Evolutionary conservation across 92 coral and sea anemone species (phyloP), one percentile per base, ranked within the genome.

Genomic region (Phenganax marumi): DNA sequence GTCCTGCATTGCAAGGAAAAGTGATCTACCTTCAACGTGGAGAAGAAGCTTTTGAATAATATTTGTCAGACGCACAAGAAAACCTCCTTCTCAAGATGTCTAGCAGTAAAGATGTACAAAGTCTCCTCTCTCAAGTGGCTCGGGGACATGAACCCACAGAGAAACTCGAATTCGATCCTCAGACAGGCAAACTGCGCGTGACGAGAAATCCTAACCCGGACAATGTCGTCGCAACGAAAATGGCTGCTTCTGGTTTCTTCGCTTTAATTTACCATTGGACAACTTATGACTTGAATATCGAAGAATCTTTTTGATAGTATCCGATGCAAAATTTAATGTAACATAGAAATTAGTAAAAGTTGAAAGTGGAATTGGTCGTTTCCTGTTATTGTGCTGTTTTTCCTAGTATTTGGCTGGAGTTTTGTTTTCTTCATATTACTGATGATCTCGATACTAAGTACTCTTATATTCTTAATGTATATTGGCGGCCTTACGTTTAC

Each of bases 161-260:
- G 73, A 78, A 78, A 13, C 86, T 91, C 14, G 88, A 83, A 69
- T 93, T 93, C 39, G 92, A 93, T 80, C 97, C 96, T 5, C 70
- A 74, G 2, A 91, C 93, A 19, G 97, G 97, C 7, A 93, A 89
- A 75, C 88, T 93, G 43, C 86, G 82, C 72, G 90, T 91, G 17
- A 78, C 83, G 10, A 78, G 60, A 60, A 56, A 14, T 11, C 83
- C 83, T 9, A 78, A 78, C 52, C 83, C 83, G 0, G 83, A 78
- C 70, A 78, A 78, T 57, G 83, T 78, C 63, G 83, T 78, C 73
- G 83, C 83, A 0, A 78, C 83, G 57, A 78, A 78, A 63, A 78
- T 78, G 83, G 83, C 83, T 19, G 83, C 83, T 2, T 78, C 83
- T 43, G 83, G 83, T 7, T 78, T 78, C 73, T 78, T 78, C 50